phyloP scores from a whole-genome alignment of 2,888 invertebrate species.

The Ennomos erosarius region DNA sequence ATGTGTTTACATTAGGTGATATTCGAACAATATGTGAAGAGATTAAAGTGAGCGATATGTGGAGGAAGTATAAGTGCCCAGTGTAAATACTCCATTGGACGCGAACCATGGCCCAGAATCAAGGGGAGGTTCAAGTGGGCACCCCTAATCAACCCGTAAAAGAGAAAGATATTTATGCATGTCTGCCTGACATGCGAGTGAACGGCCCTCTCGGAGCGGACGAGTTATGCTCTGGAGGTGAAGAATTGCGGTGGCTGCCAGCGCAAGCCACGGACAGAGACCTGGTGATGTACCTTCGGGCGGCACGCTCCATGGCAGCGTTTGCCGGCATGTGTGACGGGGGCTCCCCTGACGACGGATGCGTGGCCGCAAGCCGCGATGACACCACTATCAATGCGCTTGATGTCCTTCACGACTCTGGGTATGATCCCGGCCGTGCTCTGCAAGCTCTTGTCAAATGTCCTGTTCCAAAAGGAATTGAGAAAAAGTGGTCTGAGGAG shows the following conservation, averaged over 20 bases:
- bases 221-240: slow-evolving; percentile 86
- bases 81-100: slow-evolving; percentile 68
- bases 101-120: slow-evolving; percentile 82
- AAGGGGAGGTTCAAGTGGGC: slow-evolving; percentile 82
- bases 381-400: slow-evolving; percentile 99
- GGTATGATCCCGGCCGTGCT: slow-evolving; percentile 98
- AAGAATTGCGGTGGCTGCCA: slow-evolving; percentile 97
- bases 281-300: slow-evolving; percentile 98
- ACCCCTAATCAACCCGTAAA: slow-evolving; percentile 82
- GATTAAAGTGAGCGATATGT: slow-evolving; percentile 63
- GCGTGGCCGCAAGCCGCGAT: slow-evolving; percentile 97
- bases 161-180: slow-evolving; percentile 83
- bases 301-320: slow-evolving; percentile 98
- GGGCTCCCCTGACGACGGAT: slow-evolving; percentile 98
- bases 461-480: slow-evolving; percentile 98
- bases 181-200: slow-evolving; percentile 84
- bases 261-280: slow-evolving; percentile 97
- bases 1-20: slow-evolving; percentile 52
- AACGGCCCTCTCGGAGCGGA: slow-evolving; percentile 77
- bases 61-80: slow-evolving; percentile 63
- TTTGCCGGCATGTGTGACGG: slow-evolving; percentile 99
- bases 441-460: slow-evolving; percentile 98
- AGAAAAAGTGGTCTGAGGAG: slow-evolving; percentile 99
- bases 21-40: slow-evolving; percentile 70
- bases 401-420: slow-evolving; percentile 97